These are phyloP conservation scores for Alectoris magna DNA, from an alignment of 2,797 vertebrate species.

Conservation along the genomic window DNA sequence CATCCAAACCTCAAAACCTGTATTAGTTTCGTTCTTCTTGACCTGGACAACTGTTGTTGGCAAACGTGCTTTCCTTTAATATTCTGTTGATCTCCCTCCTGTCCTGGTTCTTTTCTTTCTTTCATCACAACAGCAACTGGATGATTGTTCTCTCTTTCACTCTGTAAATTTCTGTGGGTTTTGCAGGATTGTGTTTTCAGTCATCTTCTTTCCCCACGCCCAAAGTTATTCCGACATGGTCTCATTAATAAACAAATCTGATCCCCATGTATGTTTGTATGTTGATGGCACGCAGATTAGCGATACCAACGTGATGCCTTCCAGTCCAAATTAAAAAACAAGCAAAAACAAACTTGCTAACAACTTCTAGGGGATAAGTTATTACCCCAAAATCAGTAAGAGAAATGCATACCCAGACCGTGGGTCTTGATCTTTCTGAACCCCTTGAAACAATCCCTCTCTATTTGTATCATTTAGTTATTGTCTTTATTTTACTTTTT, in stretches of 20 bases:
- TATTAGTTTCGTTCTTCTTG: not conserved
- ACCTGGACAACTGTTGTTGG: not conserved
- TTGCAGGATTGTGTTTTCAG: not conserved
- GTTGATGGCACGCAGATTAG: not conserved
- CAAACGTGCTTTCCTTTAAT: not conserved
- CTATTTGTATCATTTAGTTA: fast-evolving
- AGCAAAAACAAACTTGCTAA: not conserved
- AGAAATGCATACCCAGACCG: not conserved
- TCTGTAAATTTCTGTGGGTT: not conserved
- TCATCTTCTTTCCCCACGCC: not conserved
- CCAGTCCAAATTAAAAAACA: not conserved
- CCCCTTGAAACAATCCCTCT: not conserved
- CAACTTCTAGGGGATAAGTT: not conserved
- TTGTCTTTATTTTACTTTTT: not conserved
- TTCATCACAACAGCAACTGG: not conserved
- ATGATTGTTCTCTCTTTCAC: not conserved
- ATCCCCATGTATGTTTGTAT: not conserved
- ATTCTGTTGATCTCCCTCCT: not conserved
- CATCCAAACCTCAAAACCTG: not conserved
- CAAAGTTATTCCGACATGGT: not conserved
- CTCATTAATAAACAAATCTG: not conserved
- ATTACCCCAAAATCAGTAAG: not conserved
- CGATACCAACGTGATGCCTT: not conserved
- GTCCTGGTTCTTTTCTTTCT: not conserved
- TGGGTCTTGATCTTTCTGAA: not conserved